phyloP scores from a whole-genome alignment of 2,888 invertebrate species.

The Caenorhabditis imperialis region DNA sequence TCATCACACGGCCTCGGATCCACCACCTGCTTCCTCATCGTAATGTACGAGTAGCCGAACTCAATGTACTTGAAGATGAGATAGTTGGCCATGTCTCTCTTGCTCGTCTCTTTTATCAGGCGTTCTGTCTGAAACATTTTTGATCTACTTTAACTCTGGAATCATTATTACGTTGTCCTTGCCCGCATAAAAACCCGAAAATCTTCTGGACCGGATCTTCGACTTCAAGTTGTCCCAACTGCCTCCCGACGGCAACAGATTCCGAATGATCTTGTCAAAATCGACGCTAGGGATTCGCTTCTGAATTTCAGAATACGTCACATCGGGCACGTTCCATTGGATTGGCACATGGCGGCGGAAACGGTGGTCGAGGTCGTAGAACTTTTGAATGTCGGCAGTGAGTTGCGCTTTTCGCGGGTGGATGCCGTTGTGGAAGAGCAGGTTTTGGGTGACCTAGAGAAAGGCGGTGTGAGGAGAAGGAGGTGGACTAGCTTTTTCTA shows the following conservation, averaged over 20 bases:
- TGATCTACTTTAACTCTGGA: background rate
- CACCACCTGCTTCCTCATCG: background rate
- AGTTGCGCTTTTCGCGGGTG: too few species aligned
- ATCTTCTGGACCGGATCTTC: background rate
- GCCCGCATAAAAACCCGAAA: conserved; percentile 14
- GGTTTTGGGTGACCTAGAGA: too few species aligned
- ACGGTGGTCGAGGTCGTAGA: too few species aligned
- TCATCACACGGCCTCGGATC: background rate
- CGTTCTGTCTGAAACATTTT: conserved; percentile 3
- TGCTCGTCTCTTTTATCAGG: background rate
- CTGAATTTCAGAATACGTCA: too few species aligned
- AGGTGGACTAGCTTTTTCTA: too few species aligned
- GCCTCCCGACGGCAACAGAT: background rate
- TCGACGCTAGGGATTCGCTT: conserved; percentile 8
- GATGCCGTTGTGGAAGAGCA: too few species aligned
- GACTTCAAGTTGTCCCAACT: conserved; percentile 8
- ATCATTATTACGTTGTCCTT: conserved; percentile 5
- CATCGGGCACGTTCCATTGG: too few species aligned
- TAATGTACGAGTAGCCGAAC: conserved; percentile 1
- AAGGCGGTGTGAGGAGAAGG: too few species aligned
- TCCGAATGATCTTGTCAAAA: conserved; percentile 19
- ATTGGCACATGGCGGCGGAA: too few species aligned
- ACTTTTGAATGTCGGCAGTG: too few species aligned
- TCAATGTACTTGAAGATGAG: conserved; percentile 24
- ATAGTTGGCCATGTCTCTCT: conserved; percentile 15